These are phyloP conservation scores for Drosophila lutescens DNA, from an alignment of 2,888 invertebrate species.

Conservation along the genomic window DNA sequence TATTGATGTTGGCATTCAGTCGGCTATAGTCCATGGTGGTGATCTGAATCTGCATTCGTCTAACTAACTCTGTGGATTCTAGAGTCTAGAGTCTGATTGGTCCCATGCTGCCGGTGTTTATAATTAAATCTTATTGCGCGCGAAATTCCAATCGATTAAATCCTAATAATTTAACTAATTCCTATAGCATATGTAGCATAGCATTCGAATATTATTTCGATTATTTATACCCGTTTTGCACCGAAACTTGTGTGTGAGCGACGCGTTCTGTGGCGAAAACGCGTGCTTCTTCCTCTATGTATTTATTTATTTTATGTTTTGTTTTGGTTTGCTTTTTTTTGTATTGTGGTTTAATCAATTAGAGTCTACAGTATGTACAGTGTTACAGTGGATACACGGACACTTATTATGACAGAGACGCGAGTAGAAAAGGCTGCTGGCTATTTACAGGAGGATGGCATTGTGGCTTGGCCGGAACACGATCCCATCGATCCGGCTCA, in stretches of 20 bases:
- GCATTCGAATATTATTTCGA: constrained; percentile 58
- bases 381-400: constrained; percentile 6
- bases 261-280: constrained; percentile 26
- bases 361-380: constrained; percentile 43
- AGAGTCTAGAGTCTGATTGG: constrained; percentile 67
- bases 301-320: constrained; percentile 3
- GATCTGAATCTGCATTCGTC: constrained; percentile 28
- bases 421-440: constrained; percentile 27
- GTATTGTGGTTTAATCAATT: constrained; percentile 39
- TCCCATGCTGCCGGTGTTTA: constrained; percentile 70
- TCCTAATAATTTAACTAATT: constrained; percentile 69
- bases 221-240: constrained; percentile 75
- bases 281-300: constrained; percentile 13
- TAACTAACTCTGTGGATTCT: constrained; percentile 32
- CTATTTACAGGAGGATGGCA: constrained; percentile 46
- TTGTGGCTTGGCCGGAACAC: constrained; percentile 31
- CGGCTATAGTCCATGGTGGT: constrained; percentile 81
- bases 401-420: constrained; percentile 24
- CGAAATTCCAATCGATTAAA: constrained; percentile 57
- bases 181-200: constrained; percentile 36
- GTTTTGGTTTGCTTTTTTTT: constrained; percentile 3
- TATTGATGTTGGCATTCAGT: constrained; percentile 79
- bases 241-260: constrained; percentile 80
- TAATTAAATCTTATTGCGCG: constrained; percentile 56
- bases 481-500: constrained; percentile 49